These are phyloP conservation scores for Cephalotes varians DNA, from an alignment of 2,888 invertebrate genomes.

Conservation along the genomic window DNA sequence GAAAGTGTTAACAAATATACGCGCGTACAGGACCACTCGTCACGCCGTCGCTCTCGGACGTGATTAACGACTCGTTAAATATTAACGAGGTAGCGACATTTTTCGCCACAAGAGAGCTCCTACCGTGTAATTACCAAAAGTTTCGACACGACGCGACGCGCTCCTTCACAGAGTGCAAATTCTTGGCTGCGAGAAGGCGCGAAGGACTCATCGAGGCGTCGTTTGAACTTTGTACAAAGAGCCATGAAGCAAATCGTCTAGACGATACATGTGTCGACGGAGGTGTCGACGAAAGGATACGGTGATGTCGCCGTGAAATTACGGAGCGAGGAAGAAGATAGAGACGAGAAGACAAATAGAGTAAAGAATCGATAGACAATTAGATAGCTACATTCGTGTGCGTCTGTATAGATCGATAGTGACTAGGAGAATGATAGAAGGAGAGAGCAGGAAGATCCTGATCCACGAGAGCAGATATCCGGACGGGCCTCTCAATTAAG, in stretches of 20 bases:
- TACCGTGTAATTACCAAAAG: slow-evolving; percentile 54
- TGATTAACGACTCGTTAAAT: slow-evolving; percentile 56
- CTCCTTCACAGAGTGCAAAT: slow-evolving; percentile 15
- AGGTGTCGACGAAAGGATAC: slow-evolving; percentile 42
- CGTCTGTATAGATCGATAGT: slow-evolving; percentile 36
- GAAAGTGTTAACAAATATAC: slow-evolving; percentile 51
- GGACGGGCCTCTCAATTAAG: slow-evolving; percentile 73
- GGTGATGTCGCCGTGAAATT: slow-evolving; percentile 36
- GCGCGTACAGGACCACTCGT: slow-evolving; percentile 46
- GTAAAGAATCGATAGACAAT: slow-evolving; percentile 19
- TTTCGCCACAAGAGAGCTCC: slow-evolving; percentile 42
- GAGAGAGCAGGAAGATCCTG: slow-evolving; percentile 46
- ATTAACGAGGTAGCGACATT: slow-evolving; percentile 55
- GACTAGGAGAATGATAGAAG: slow-evolving; percentile 28
- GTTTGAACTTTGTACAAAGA: slow-evolving; percentile 60
- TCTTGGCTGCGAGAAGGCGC: slow-evolving; percentile 43
- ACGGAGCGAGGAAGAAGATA: slow-evolving; percentile 16
- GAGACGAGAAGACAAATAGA: slow-evolving; percentile 21
- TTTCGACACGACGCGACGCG: slow-evolving; percentile 35
- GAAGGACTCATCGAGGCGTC: slow-evolving; percentile 48
- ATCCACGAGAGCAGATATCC: slow-evolving; percentile 72
- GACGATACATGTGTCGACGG: slow-evolving; percentile 54
- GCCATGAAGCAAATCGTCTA: slow-evolving; percentile 47
- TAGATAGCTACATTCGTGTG: slow-evolving; percentile 30
- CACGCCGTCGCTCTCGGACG: slow-evolving; percentile 40